Base-by-base conservation (phyloP, 2,797 vertebrate genomes). In the Molothrus ater region DNA sequence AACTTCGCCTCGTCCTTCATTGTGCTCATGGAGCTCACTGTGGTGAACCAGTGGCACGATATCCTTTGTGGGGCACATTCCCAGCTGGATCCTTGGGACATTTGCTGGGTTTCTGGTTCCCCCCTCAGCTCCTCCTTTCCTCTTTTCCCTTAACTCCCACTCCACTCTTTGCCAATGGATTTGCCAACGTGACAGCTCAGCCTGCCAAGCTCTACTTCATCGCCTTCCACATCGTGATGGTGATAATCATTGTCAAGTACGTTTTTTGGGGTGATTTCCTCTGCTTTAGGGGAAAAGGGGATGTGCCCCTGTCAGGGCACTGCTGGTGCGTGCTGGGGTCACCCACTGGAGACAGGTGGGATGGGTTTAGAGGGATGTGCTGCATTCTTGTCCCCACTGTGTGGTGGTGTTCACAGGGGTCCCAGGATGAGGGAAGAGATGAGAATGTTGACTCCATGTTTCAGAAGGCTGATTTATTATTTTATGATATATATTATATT, bases 1-100 rank as follows among this genome's bases (percentile, higher is more conserved):
- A 40, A 99, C 75, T 98, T 99, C 1, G 97, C 98, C 5, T 98
- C 99, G 0, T 98, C 99, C 18, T 98, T 99, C 88, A 80, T 99
- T 1, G 97, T 99, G 57, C 97, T 99, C 86, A 88, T 98, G 96
- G 99, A 99, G 97, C 98, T 99, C 85, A 99, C 99, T 0, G 98
- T 99, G 59, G 99, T 99, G 91, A 99, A 99, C 97, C 99, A 99
- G 96, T 99, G 99, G 99, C 99, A 99, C 0, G 97, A 99, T 99
- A 99, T 99, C 99, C 99, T 99, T 98, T 95, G 70, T 40, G 61
- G 43, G 19, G 7, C 10, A 13, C 25, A 3, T 42, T 45, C 43
- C 38, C 61, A 17, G 11, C 11, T 29, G 32, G 42, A 57, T 45
- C 22, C n/a, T 38, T 32, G 40, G 73, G 47, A 66, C 26, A 2